Base-by-base conservation (phyloP, 2,888 invertebrate species). In the Ophion ellenae region DNA sequence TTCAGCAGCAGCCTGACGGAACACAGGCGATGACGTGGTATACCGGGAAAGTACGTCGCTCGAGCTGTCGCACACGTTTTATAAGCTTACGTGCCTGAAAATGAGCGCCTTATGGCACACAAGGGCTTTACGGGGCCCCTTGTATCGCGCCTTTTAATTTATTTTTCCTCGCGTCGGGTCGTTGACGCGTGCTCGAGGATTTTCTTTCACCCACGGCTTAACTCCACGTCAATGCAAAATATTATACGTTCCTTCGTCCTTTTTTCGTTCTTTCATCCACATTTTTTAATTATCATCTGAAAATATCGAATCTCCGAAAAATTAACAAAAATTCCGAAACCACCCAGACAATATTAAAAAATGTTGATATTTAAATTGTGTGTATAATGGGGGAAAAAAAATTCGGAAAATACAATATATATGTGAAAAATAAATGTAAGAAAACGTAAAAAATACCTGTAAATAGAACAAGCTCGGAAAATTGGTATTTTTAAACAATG, bases 51-150 rank as follows among this genome's bases (percentile, higher is more conserved):
- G 14, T 40, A 24, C 40, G 14, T 73, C 70, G 40, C 17, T 47
- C 28, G 36, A 45, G 28, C 57, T 64, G 64, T 63, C 20, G 24
- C 61, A 20, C 78, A 78, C 90, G 90, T 92, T 92, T 92, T 92
- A 92, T 91, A 91, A 90, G 90, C 87, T 89, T 89, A 92, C 91
- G 90, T 91, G 91, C 89, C 87, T 85, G 89, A 78, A 69, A 89
- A 88, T 86, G 89, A 89, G 87, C 87, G 83, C 78, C 84, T 32
- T 61, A 78, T 66, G 59, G 67, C 45, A 32, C 66, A 76, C 47
- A 24, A 67, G 76, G 61, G 45, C 36, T 76, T 76, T 63, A 76
- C 66, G 61, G 20, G 20, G 83, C 85, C 87, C 84, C 75, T 82
- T 78, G 69, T 83, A 89, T 90, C 88, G 87, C 88, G 87, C 89